Base-by-base conservation (phyloP, 2,888 invertebrate genomes). In the Emmelina monodactyla region DNA sequence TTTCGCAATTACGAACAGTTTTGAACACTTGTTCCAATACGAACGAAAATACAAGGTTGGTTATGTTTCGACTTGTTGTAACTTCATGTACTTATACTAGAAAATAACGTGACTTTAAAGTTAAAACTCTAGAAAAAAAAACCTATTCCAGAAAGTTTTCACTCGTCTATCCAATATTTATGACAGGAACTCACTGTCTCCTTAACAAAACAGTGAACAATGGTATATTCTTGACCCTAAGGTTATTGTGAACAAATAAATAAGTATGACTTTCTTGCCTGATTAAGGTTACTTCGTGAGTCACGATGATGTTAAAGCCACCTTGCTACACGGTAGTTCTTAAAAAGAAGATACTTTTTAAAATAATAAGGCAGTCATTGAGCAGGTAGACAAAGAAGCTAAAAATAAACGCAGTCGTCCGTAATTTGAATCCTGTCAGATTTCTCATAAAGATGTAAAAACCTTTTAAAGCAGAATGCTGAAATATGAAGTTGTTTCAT, bases 231-330 rank as follows among this genome's bases (percentile, higher is more conserved):
- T 49, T 12, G 53, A 48, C 55, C 58, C 41, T 34, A 37, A 44
- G 63, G 61, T 66, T 61, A 63, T 60, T 63, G 62, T 60, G 53
- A 52, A 62, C 63, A 66, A 69, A 71, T 70, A 71, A 69, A 71
- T 66, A 69, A 66, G 62, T 66, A 67, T 65, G 63, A 65, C 66
- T 67, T 68, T 63, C 64, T 58, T 61, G 54, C 50, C 60, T 70
- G 75, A 73, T 72, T 72, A 66, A 64, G 53, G 52, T 48, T 48
- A 47, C 55, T 53, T 75, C 75, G 76, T 76, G 76, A 76, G 58
- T 75, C 73, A 76, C 76, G 75, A 67, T 62, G 62, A 55, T 63
- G 71, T 68, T 59, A 63, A 61, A 62, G 60, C 50, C 60, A 60
- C 59, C 63, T 55, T 39, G 66, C 72, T 71, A 70, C 72, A 44